Conservation (phyloP, 2,113 vertebrate genomes). For the Camarhynchus parvulus region DNA sequence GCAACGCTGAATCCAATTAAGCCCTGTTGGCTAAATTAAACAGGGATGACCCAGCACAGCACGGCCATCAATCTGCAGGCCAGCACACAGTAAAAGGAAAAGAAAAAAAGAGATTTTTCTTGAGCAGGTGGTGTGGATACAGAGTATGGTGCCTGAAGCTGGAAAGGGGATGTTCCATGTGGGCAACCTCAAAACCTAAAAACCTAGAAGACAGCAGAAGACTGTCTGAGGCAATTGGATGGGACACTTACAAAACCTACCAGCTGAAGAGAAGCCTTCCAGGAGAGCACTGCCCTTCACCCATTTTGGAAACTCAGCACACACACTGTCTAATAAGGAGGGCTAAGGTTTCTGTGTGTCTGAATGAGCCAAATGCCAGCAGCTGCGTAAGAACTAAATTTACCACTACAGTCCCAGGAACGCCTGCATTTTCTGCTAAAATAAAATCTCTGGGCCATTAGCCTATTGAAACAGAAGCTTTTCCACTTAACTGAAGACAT, state of each 20-base stretch:
- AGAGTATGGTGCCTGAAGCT: neutral
- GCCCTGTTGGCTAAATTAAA: neutral
- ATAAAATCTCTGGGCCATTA: constrained; percentile 34
- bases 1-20: neutral
- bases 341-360: neutral
- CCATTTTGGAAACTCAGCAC: neutral
- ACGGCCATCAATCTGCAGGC: neutral
- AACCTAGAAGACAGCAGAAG: neutral
- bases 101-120: neutral
- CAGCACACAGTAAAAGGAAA: neutral
- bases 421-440: neutral
- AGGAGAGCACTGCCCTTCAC: neutral
- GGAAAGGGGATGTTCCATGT: neutral
- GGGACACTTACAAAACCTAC: neutral
- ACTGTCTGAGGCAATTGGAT: neutral
- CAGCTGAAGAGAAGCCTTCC: neutral
- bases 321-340: neutral
- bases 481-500: constrained; percentile 40
- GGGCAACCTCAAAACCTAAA: neutral
- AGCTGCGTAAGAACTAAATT: constrained; percentile 31
- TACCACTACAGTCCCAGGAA: neutral
- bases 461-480: constrained; percentile 36
- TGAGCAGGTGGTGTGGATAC: neutral
- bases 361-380: neutral
- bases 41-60: neutral